These are phyloP conservation scores for Notamacropus eugenii DNA, from an alignment of 2,797 vertebrate genomes.

Conservation along the genomic window DNA sequence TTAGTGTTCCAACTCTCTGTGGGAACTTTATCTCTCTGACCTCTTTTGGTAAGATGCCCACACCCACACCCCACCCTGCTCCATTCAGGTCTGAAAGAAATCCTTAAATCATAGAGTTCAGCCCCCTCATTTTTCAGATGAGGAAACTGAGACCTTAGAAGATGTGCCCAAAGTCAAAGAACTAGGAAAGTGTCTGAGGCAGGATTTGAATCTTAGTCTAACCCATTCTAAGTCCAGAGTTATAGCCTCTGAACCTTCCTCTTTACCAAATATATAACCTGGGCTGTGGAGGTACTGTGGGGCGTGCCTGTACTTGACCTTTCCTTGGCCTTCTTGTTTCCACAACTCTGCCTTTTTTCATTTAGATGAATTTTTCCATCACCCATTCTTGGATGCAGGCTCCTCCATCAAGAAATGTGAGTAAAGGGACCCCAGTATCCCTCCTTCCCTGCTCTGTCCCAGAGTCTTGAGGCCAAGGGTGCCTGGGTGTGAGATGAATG, in stretches of 20 bases:
- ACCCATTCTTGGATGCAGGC: constrained; percentile 93
- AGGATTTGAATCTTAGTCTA: background rate
- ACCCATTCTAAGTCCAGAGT: background rate
- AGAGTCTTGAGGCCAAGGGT: background rate
- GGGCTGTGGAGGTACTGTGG: background rate
- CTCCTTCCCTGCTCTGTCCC: background rate
- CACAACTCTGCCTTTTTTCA: background rate
- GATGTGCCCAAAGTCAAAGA: background rate
- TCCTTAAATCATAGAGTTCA: too few relatives aligned
- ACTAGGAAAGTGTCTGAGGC: background rate
- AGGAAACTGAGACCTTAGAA: background rate
- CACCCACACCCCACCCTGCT: too few relatives aligned
- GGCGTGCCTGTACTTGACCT: background rate
- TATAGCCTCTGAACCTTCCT: background rate
- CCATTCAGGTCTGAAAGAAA: background rate
- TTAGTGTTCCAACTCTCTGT: background rate
- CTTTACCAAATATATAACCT: background rate
- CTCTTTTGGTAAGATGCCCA: background rate
- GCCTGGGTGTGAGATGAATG: background rate
- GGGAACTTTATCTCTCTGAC: background rate
- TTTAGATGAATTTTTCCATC: constrained; percentile 96
- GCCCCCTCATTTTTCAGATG: background rate
- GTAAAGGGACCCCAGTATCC: constrained; percentile 64
- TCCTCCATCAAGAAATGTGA: constrained; percentile 93
- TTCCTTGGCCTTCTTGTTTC: background rate